A percentile compares a stretch with the other conserved stretches of the same genome.
Evolutionary conservation across 2,113 vertebrate species (phyloP).

Genomic region (Stictonetta naevosa): DNA sequence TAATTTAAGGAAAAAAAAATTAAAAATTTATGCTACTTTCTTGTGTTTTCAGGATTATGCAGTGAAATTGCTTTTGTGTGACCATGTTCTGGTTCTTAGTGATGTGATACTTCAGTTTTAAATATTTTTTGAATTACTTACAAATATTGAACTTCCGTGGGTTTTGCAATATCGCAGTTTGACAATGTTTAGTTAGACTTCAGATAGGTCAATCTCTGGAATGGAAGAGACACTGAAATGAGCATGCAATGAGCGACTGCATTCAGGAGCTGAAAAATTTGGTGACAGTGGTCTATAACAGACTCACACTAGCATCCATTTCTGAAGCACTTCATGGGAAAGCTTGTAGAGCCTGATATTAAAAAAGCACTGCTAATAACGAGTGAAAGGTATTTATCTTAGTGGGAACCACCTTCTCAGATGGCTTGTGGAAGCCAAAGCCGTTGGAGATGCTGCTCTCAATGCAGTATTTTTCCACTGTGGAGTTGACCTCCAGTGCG

Average conservation of each 20-base stretch:
- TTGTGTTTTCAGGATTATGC: not conserved
- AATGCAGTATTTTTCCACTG: not conserved
- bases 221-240: not conserved
- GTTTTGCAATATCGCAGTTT: not conserved
- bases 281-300: fast-evolving
- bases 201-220: not conserved
- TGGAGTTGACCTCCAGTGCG: not conserved
- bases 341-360: not conserved
- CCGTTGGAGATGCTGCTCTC: not conserved
- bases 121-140: not conserved
- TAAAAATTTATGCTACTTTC: not conserved
- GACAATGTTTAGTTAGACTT: not conserved
- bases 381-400: not conserved
- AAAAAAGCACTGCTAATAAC: not conserved
- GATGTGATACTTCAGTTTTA: not conserved
- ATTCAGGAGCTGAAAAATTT: not conserved
- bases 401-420: not conserved
- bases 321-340: not conserved
- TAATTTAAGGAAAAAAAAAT: too few relatives aligned
- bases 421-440: not conserved
- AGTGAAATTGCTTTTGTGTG: not conserved
- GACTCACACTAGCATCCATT: not conserved
- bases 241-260: not conserved
- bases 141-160: not conserved
- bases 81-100: not conserved